Percentiles rank a stretch among this genome's conserved stretches.
Conservation (phyloP, 2,888 invertebrate genomes). For the Cephonodes hylas region DNA sequence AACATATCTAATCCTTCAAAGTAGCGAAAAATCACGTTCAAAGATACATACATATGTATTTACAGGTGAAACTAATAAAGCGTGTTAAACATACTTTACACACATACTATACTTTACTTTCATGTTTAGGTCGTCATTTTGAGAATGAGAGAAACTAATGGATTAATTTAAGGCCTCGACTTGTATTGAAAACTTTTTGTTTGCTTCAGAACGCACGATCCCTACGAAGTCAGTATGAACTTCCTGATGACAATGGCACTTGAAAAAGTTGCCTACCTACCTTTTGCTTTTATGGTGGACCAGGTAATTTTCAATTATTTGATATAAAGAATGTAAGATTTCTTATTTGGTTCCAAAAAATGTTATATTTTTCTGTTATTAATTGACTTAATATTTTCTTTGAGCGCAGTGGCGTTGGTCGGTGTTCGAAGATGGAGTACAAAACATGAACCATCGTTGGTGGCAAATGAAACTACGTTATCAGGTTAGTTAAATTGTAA, state of each 20-base stretch:
- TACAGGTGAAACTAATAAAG: too few species aligned
- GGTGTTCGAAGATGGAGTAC: conserved; percentile 87
- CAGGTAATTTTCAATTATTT: conserved; percentile 76
- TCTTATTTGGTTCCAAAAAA: not conserved
- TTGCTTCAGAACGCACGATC: conserved; percentile 72
- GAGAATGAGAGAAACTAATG: too few species aligned
- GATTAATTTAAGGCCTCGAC: too few species aligned
- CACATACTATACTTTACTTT: too few species aligned
- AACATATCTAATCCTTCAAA: too few species aligned
- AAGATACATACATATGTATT: too few species aligned
- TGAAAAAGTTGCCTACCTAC: conserved; percentile 88
- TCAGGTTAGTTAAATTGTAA: conserved; percentile 52
- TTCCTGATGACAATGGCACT: conserved; percentile 89
- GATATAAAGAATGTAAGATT: too few species aligned
- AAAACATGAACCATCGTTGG: conserved; percentile 87
- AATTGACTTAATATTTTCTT: not conserved
- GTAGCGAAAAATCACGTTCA: too few species aligned
- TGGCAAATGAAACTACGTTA: conserved; percentile 87
- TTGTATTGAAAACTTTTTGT: not conserved
- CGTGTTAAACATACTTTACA: too few species aligned
- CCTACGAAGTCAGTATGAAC: conserved; percentile 87
- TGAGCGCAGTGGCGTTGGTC: conserved; percentile 89
- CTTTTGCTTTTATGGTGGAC: conserved; percentile 90
- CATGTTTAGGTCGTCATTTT: too few species aligned
- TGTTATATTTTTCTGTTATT: not conserved